Evolutionary conservation across 1,140 invertebrate genomes (phyloP).

Genomic region (Octopus bimaculoides): DNA sequence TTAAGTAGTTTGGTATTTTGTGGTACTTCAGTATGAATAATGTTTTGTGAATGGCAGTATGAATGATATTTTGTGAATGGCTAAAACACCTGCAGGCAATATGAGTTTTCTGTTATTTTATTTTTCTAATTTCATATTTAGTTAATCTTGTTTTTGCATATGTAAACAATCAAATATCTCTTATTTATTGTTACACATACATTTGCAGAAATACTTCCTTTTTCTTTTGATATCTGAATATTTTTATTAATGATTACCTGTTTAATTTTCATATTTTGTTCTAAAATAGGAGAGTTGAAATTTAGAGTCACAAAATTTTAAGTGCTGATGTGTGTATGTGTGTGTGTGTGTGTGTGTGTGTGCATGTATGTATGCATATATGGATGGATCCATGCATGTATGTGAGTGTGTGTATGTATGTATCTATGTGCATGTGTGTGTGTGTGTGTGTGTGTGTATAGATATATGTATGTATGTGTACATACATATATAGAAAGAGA

Average conservation of each 20-base stretch:
- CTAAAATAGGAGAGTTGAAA: too few relatives aligned
- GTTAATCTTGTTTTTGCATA: neutral
- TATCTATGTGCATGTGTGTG: neutral
- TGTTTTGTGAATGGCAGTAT: too few relatives aligned
- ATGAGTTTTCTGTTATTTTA: too few relatives aligned
- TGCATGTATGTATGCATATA: neutral
- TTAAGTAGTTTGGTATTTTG: too few relatives aligned
- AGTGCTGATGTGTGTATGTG: neutral
- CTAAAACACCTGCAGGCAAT: too few relatives aligned
- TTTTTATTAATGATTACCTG: too few relatives aligned
- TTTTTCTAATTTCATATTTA: neutral
- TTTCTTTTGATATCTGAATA: too few relatives aligned
- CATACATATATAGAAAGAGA: neutral
- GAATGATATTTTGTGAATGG: too few relatives aligned
- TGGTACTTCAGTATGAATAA: too few relatives aligned
- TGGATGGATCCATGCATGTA: neutral
- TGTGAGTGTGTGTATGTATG: neutral
- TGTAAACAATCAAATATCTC: neutral
- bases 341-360: neutral
- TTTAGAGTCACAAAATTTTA: neutral
- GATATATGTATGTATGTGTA: slow-evolving; percentile 12
- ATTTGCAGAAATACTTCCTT: neutral
- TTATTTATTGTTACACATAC: neutral
- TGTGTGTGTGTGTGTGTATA: slow-evolving; percentile 6
- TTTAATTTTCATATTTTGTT: too few relatives aligned